These are phyloP conservation scores for Amphimallon solstitiale DNA, from an alignment of 2,888 invertebrate genomes.

Conservation along the genomic window DNA sequence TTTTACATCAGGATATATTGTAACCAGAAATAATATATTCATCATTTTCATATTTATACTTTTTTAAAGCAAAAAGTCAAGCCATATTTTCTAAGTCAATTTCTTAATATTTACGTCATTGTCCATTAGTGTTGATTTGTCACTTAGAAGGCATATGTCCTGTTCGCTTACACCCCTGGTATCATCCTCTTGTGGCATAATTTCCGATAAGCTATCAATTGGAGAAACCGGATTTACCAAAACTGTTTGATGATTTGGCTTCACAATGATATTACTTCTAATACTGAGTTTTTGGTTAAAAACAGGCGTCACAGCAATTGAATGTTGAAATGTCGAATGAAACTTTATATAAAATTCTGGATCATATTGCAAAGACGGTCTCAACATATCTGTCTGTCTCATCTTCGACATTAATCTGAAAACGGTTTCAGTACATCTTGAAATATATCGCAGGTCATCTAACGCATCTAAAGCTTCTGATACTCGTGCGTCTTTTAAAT, in stretches of 20 bases:
- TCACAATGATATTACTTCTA: slow-evolving; percentile 44
- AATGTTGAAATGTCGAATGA: slow-evolving; percentile 40
- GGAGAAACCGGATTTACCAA: slow-evolving; percentile 6
- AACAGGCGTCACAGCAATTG: slow-evolving; percentile 36
- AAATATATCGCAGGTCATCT: slow-evolving; percentile 59
- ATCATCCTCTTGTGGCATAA: background rate
- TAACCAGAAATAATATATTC: no score
- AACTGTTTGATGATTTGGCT: slow-evolving; percentile 36
- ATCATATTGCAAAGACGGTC: slow-evolving; percentile 45
- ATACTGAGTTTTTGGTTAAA: slow-evolving; percentile 44
- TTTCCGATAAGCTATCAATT: background rate
- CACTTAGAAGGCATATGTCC: background rate
- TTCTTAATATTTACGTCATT: background rate
- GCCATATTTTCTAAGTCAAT: no score
- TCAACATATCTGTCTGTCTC: slow-evolving; percentile 46
- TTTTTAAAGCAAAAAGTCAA: no score
- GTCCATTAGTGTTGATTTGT: background rate
- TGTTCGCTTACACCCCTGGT: background rate
- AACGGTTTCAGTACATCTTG: slow-evolving; percentile 58
- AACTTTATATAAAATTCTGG: slow-evolving; percentile 27
- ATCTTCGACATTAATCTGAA: slow-evolving; percentile 56
- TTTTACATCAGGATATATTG: no score
- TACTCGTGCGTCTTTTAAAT: slow-evolving; percentile 58
- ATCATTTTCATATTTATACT: no score
- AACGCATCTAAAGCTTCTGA: slow-evolving; percentile 58